Conservation (phyloP, 2,797 vertebrate genomes). For the Poeciliopsis turneri region DNA sequence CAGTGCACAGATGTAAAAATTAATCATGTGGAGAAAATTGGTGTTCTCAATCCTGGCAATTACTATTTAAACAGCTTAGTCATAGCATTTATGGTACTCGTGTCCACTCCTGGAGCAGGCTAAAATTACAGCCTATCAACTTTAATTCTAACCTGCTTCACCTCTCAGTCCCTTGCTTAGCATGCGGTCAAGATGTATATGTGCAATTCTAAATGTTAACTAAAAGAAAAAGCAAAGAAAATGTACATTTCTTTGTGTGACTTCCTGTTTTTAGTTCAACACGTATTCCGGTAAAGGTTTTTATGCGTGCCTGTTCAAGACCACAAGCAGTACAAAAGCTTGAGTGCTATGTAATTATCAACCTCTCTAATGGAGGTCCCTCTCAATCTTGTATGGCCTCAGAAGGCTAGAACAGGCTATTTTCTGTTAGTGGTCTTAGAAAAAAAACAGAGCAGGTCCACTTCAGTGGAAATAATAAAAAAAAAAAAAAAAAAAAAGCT, state of each 20-base stretch:
- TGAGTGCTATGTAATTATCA: slow-evolving; percentile 72
- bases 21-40: background rate
- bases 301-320: slow-evolving; percentile 55
- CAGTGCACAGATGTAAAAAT: background rate
- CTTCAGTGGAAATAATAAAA: slow-evolving; percentile 25
- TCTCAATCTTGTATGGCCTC: slow-evolving; percentile 46
- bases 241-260: slow-evolving; percentile 6
- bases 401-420: slow-evolving; percentile 66
- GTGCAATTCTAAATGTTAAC: background rate
- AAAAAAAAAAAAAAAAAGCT: slow-evolving; percentile 22
- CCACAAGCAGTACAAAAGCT: slow-evolving; percentile 53
- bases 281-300: slow-evolving; percentile 48
- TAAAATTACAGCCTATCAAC: slow-evolving; percentile 19
- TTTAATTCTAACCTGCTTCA: slow-evolving; percentile 30
- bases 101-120: background rate
- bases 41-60: background rate
- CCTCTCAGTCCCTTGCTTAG: background rate
- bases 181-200: background rate
- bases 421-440: slow-evolving; percentile 57
- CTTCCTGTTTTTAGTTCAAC: slow-evolving; percentile 28
- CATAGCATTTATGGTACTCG: slow-evolving; percentile 1
- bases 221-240: slow-evolving; percentile 4
- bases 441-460: background rate
- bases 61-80: slow-evolving; percentile 10
- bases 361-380: slow-evolving; percentile 64